Percentiles rank a stretch among this genome's conserved stretches.
These are phyloP conservation scores for Apteryx owenii DNA, from an alignment of 2,113 vertebrate species.

Conservation along the genomic window DNA sequence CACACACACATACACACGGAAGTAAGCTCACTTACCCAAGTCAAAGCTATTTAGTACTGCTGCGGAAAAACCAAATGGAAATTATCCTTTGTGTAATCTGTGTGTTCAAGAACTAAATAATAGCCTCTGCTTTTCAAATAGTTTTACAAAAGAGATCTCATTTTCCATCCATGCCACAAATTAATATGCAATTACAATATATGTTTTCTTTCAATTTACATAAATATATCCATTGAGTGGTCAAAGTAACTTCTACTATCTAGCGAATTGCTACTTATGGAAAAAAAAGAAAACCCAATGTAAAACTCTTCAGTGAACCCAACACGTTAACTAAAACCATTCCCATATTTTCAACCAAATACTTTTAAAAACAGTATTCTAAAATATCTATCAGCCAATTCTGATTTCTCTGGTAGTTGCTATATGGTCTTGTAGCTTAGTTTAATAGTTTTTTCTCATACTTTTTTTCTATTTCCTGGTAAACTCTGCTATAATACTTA, in stretches of 20 bases:
- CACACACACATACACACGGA: not conserved
- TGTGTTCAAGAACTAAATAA: not conserved
- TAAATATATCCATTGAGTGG: conserved; percentile 23
- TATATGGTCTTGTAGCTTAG: not conserved
- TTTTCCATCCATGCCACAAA: conserved; percentile 23
- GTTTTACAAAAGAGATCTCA: not conserved
- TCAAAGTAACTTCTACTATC: not conserved
- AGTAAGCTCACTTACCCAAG: not conserved
- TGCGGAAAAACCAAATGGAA: not conserved
- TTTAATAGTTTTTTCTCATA: not conserved
- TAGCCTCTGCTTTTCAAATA: not conserved
- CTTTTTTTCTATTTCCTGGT: not conserved
- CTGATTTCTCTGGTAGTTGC: not conserved
- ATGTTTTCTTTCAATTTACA: not conserved
- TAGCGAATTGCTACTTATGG: not conserved
- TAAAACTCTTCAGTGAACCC: not conserved
- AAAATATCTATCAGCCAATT: not conserved
- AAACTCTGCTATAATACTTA: not conserved
- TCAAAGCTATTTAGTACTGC: not conserved
- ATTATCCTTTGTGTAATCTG: not conserved
- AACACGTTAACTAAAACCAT: not conserved
- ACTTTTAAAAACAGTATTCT: not conserved
- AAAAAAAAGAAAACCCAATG: not conserved
- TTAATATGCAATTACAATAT: not conserved
- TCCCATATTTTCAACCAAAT: not conserved